A percentile compares a stretch with the other conserved stretches of the same genome.
Conservation (phyloP, 2,888 invertebrate genomes). For the Synergus umbraculus region DNA sequence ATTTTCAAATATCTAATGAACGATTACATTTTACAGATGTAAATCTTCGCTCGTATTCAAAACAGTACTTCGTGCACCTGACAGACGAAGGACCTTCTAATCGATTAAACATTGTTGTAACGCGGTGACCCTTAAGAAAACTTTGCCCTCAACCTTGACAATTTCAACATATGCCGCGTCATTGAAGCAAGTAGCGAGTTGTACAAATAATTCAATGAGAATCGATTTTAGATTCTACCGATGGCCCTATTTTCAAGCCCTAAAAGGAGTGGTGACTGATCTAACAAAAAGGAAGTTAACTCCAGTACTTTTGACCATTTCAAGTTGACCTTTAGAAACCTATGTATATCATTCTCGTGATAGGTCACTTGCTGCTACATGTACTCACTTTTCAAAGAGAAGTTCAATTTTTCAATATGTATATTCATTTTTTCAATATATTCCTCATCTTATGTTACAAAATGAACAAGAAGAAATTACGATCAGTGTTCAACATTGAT, state of each 20-base stretch:
- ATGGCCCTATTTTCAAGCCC: neutral
- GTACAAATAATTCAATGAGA: neutral
- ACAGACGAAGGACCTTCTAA: neutral
- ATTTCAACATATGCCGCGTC: constrained; percentile 28
- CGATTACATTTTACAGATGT: neutral
- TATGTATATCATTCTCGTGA: neutral
- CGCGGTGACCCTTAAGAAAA: neutral
- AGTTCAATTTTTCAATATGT: too few relatives aligned
- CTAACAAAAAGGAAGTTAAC: neutral
- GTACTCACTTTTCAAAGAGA: too few relatives aligned
- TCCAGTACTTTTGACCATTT: neutral
- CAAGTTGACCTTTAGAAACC: neutral
- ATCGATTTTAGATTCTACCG: neutral
- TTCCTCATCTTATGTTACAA: neutral
- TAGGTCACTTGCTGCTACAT: neutral
- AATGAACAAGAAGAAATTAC: neutral
- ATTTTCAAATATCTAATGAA: neutral
- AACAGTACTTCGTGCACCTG: constrained; percentile 2
- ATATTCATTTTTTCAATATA: neutral
- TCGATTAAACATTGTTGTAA: neutral
- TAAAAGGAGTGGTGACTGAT: constrained; percentile 26
- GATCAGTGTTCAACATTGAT: neutral
- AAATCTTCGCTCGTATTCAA: neutral
- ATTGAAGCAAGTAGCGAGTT: neutral
- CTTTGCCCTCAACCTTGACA: constrained; percentile 2